Evolutionary conservation across 2,113 vertebrate species (phyloP), one percentile per base, ranked within the genome.

Genomic region (Collichthys lucidus): DNA sequence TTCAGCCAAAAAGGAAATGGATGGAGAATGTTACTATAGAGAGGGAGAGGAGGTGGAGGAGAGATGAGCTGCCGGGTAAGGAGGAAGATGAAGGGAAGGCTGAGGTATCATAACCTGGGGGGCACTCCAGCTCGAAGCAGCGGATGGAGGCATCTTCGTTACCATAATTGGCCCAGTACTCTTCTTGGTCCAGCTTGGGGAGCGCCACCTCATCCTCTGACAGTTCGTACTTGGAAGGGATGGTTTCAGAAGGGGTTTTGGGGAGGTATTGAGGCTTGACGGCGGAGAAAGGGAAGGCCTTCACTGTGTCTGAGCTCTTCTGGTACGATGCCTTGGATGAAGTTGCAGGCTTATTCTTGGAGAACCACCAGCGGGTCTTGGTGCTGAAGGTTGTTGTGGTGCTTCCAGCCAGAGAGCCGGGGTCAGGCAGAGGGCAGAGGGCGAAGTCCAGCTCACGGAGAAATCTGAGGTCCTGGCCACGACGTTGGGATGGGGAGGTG

Each of bases 401-500:
- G 87, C 79, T 88, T 56, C 95, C 94, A 47, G 94, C 91, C 62
- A 96, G 82, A 16, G 96, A 95, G 29, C 96, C 95, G 0, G 96
- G 96, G 79, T 96, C 94, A 11, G 96, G 95, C 1, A 96, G 68
- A 2, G 96, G 96, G 88, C 97, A 98, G 46, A 94, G 88, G 59
- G 96, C 95, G 44, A 98, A 97, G 90, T 97, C 97, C 59, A 96
- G 82, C 24, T 96, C 96, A 2, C 95, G 94, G 35, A 98, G 95
- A 79, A 95, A 94, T 31, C 97, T 94, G 90, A 99, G 95, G 92
- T 99, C 98, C 8, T 95, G 95, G 83, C 97, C 97, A 0, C 94
- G 96, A 75, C 95, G 95, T 5, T 95, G 93, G 0, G 96, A 93
- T 0, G 98, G 98, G 4, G 95, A 96, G 53, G 92, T 89, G 77